These are phyloP conservation scores for Agapornis canus DNA, from an alignment of 2,797 vertebrate genomes.

Conservation along the genomic window DNA sequence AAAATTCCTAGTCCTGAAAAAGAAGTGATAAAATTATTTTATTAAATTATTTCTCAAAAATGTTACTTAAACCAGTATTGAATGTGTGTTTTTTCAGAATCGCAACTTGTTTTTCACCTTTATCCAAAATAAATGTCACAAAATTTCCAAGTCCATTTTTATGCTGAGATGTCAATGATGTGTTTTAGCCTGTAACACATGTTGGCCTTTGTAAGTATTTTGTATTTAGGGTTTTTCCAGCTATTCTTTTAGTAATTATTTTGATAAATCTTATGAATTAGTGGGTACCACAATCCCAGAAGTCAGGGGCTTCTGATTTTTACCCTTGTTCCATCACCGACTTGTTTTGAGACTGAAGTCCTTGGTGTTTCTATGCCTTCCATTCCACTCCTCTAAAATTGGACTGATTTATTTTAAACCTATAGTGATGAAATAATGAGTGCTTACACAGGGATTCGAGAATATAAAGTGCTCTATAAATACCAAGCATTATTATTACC, in stretches of 20 bases:
- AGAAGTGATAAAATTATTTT: neutral
- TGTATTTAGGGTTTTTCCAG: neutral
- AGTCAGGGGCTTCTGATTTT: neutral
- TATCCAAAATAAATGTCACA: neutral
- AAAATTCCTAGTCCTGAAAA: neutral
- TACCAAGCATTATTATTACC: slow-evolving; percentile 27
- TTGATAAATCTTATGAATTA: neutral
- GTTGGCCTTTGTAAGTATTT: neutral
- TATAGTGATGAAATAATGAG: slow-evolving; percentile 44
- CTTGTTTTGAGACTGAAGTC: neutral
- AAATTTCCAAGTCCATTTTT: neutral
- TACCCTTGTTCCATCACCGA: neutral
- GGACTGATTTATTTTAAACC: slow-evolving; percentile 33
- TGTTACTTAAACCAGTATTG: neutral
- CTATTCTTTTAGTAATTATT: slow-evolving; percentile 1
- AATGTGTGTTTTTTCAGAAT: neutral
- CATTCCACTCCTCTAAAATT: slow-evolving; percentile 25
- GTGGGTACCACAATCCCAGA: neutral
- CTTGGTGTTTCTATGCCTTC: neutral
- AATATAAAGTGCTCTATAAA: slow-evolving; percentile 53
- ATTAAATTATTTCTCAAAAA: neutral
- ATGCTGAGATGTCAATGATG: neutral
- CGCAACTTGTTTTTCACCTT: neutral
- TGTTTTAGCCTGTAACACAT: neutral
- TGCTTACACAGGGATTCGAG: slow-evolving; percentile 3